Evolutionary conservation across 1,140 invertebrate genomes (phyloP).

Genomic region (Coenobita brevimanus): DNA sequence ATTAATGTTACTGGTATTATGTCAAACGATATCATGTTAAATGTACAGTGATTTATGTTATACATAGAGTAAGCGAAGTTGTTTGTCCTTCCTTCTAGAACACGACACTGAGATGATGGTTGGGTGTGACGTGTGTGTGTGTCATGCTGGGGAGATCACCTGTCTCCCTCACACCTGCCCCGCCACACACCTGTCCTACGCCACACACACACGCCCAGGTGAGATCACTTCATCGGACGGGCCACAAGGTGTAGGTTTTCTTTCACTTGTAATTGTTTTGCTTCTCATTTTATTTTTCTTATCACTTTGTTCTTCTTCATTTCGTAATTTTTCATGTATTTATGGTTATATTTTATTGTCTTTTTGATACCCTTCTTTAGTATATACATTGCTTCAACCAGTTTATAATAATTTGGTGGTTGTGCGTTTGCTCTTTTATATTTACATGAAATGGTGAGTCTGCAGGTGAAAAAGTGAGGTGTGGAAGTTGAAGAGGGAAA

Average conservation of each 20-base stretch:
- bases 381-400: background rate
- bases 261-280: background rate
- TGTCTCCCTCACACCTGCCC: slow-evolving; percentile 23
- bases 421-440: background rate
- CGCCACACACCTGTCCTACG: slow-evolving; percentile 23
- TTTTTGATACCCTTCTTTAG: background rate
- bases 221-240: no score
- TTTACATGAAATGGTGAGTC: no score
- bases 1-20: no score
- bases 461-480: no score
- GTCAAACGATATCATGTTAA: no score
- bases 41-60: no score
- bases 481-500: no score
- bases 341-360: background rate
- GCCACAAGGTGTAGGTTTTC: no score
- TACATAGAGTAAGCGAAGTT: no score
- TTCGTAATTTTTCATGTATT: background rate
- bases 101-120: slow-evolving; percentile 44
- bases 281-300: background rate
- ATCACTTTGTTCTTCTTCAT: background rate
- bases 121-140: slow-evolving; percentile 33
- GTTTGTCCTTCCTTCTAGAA: slow-evolving; percentile 9
- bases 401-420: background rate
- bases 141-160: slow-evolving; percentile 47
- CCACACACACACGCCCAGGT: background rate